A percentile compares a stretch with the other conserved stretches of the same genome.
Conservation (phyloP, 1,140 invertebrate species). For the Doryteuthis pealeii region DNA sequence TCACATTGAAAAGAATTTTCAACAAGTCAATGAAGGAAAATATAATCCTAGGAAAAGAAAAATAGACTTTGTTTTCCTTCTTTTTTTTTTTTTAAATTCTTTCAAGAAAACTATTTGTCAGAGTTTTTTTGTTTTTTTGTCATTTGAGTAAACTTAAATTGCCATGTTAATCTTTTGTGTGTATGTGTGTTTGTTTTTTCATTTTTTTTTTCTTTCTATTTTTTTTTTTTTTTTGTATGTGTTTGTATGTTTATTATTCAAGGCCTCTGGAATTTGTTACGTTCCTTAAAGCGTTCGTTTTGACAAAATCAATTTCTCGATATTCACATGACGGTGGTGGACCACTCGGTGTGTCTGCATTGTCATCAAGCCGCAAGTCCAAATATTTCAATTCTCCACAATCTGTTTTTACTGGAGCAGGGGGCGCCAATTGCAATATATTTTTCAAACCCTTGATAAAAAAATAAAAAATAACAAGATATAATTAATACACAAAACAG, state of each 20-base stretch:
- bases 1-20: too few species aligned
- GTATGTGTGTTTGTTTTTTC: not conserved
- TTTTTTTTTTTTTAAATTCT: too few species aligned
- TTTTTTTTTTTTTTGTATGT: not conserved
- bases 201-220: not conserved
- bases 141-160: too few species aligned
- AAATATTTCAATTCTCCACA: conserved; percentile 27
- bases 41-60: too few species aligned
- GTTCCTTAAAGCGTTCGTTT: conserved; percentile 41
- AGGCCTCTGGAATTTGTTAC: conserved; percentile 17
- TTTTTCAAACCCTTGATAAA: conserved; percentile 20
- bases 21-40: too few species aligned
- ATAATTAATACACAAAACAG: not conserved
- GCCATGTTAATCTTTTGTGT: too few species aligned
- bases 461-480: not conserved
- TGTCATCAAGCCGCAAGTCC: conserved; percentile 25
- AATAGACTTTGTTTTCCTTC: too few species aligned
- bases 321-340: conserved; percentile 39
- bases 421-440: conserved; percentile 16
- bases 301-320: conserved; percentile 48
- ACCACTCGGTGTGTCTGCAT: conserved; percentile 17
- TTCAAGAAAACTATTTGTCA: too few species aligned
- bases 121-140: too few species aligned
- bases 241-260: not conserved
- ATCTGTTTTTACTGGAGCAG: conserved; percentile 26